Base-by-base conservation (phyloP, 2,797 vertebrate species). In the Lagocephalus sceleratus region DNA sequence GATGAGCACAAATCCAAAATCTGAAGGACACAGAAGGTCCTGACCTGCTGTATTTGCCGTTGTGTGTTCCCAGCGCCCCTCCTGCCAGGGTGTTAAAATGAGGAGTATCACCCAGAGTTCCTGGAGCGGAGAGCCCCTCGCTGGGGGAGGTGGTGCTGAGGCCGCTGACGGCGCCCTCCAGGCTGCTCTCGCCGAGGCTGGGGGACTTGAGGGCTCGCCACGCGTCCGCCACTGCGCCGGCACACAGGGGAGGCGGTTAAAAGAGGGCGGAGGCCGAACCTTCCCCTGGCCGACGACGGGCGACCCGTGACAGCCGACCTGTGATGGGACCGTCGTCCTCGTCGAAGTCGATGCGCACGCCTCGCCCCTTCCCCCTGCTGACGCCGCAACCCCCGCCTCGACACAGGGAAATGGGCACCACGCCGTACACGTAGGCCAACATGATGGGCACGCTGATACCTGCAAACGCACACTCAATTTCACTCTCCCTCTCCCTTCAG, bases 391-490 rank as follows among this genome's bases (percentile, higher is more conserved):
- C 97, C 0, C 97, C 96, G 0, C 97, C 96, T 3, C 96, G 92
- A 76, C 97, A 99, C 77, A 99, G 92, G 6, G 96, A 99, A 81
- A 99, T 96, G 32, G 97, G 97, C 60, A 99, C 97, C 2, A 99
- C 96, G 0, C 97, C 97, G 16, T 99, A 99, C 42, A 99, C 97
- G 1, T 99, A 99, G 0, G 97, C 97, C 89, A 99, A 57, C 97
- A 99, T 98, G 90, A 99, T 99, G 75, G 97, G 97, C 15, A 99
- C 95, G 0, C 97, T 96, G 12, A 99, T 96, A 32, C 97, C 97
- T 99, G 85, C 9, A 10, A 5, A 5, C 39, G 3, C 1, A 63
- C 16, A 10, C 16, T 22, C 2, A 11, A 32, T 2, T 32, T 3
- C 11, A 12, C 12, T 11, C 29, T 32, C 11, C 11, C 29, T 32